Base-by-base conservation (phyloP, 2,888 invertebrate species). In the Diplolepis rosae region DNA sequence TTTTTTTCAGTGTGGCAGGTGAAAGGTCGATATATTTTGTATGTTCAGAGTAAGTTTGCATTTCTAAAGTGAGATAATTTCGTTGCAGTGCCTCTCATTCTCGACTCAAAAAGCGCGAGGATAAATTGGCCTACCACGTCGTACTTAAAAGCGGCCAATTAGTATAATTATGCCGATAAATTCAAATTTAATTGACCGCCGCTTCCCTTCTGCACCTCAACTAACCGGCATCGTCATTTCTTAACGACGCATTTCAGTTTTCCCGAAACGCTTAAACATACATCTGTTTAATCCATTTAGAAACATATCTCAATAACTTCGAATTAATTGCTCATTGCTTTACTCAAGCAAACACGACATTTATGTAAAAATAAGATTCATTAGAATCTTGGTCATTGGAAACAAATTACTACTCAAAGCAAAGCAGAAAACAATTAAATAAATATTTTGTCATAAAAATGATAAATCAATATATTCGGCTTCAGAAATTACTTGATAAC, bases 131-230 rank as follows among this genome's bases (percentile, higher is more conserved):
- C 75, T 74, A 73, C 72, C 74, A 68, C 66, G 75, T 54, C 39
- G 51, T 71, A 51, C 66, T 73, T 75, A 78, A 81, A 81, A 76
- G 71, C 78, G 69, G 52, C 78, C 81, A 82, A 83, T 83, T 83
- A 83, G 77, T 80, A 77, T 79, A 80, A 82, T 83, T 76, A 77
- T 39, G 71, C 65, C 76, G 77, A 82, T 81, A 76, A 80, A 83
- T 80, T 79, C 76, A 72, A 78, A 81, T 80, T 83, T 81, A 83
- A 83, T 83, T 81, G 77, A 72, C 69, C 67, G 24, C 56, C 69
- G 51, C 71, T 66, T 74, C 73, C 70, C 73, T 77, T 73, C 54
- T 68, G 54, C 67, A 9, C 54, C 18, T 30, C 28, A 56, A 48
- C 61, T 56, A 52, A 45, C 56, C 48, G 39, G 27, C 22, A 74